phyloP scores from a whole-genome alignment of 2,113 vertebrate species.

The Lophochroa leadbeateri region DNA sequence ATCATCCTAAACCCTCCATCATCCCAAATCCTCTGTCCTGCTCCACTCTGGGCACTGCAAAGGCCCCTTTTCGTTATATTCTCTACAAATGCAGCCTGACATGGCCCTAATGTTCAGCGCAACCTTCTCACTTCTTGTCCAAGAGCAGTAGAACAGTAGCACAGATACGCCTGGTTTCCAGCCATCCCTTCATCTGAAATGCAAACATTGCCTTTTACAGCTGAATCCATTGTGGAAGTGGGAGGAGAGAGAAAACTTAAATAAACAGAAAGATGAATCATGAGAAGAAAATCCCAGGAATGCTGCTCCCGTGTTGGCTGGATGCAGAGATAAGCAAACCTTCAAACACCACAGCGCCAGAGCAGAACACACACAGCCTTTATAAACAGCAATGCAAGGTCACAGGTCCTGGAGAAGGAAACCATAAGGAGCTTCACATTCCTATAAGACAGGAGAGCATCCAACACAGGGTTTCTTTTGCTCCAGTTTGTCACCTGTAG shows the following conservation, averaged over 20 bases:
- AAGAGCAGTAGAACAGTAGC: background rate
- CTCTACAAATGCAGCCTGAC: background rate
- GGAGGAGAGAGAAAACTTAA: background rate
- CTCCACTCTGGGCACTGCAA: background rate
- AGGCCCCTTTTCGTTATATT: background rate
- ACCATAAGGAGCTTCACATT: accelerated
- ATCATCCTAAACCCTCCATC: background rate
- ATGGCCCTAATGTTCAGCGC: accelerated
- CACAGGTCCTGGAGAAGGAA: background rate
- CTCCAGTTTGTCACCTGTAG: background rate
- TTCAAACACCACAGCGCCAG: background rate
- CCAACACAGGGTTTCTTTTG: accelerated
- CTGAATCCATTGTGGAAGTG: background rate
- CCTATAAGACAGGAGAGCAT: accelerated
- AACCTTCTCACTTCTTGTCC: background rate
- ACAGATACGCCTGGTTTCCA: background rate
- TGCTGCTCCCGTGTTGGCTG: accelerated
- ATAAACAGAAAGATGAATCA: background rate
- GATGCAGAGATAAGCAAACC: background rate
- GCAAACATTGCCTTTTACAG: background rate
- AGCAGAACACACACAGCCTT: background rate
- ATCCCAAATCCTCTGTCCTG: background rate
- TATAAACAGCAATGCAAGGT: background rate
- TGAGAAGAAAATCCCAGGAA: background rate
- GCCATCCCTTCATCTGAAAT: background rate